These are phyloP conservation scores for Laodelphax striatellus DNA, from an alignment of 1,140 invertebrate species.

Conservation along the genomic window DNA sequence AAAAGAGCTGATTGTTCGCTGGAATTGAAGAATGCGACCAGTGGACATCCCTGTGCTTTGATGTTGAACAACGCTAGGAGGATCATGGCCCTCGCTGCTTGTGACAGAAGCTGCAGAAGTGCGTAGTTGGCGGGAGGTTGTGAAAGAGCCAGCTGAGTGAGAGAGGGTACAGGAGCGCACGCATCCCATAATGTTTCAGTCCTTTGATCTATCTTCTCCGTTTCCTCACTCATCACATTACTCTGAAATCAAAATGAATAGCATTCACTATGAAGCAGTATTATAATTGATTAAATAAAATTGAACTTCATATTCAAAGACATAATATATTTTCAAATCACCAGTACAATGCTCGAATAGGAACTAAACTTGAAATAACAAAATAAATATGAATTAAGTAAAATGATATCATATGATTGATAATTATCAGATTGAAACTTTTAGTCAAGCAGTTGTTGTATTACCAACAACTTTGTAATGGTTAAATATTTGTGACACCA, in stretches of 20 bases:
- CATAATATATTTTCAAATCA: too few species aligned
- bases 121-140: constrained; percentile 62
- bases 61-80: constrained; percentile 68
- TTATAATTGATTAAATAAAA: too few species aligned
- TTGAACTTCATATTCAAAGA: too few species aligned
- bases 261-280: too few species aligned
- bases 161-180: constrained; percentile 33
- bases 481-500: too few species aligned
- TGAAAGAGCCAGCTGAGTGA: constrained; percentile 64
- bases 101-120: constrained; percentile 46
- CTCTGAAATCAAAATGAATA: constrained; percentile 9
- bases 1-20: constrained; percentile 37
- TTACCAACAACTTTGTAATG: too few species aligned
- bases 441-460: too few species aligned
- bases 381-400: too few species aligned
- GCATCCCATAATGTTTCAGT: constrained; percentile 46
- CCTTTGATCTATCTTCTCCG: constrained; percentile 43
- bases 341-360: too few species aligned
- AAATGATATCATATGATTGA: too few species aligned
- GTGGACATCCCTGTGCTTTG: constrained; percentile 51
- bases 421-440: too few species aligned
- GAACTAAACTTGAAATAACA: too few species aligned
- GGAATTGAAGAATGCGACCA: constrained; percentile 65
- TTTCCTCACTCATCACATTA: constrained; percentile 28
- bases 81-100: constrained; percentile 49